Conservation (phyloP, 2,888 invertebrate genomes). For the Maniola hyperantus region DNA sequence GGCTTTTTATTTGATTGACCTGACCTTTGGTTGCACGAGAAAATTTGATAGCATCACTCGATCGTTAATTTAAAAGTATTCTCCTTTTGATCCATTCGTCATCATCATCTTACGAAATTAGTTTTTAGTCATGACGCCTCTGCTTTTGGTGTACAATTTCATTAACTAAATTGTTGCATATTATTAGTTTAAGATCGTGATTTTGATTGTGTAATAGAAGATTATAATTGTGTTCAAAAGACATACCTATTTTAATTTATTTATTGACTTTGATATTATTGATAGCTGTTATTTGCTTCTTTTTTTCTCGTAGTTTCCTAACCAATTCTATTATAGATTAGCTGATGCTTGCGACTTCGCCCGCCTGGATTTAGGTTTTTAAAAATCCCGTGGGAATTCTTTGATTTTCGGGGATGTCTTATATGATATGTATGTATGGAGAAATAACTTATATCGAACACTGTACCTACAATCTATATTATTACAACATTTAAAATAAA, state of each 20-base stretch:
- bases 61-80: constrained; percentile 36
- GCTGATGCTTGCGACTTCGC: no score
- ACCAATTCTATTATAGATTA: no score
- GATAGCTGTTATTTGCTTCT: background rate
- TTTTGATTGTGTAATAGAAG: background rate
- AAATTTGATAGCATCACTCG: constrained; percentile 36
- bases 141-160: background rate
- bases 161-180: background rate
- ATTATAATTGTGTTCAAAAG: background rate
- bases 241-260: no score
- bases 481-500: background rate
- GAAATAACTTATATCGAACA: no score
- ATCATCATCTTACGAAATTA: constrained; percentile 25
- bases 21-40: constrained; percentile 50
- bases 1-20: constrained; percentile 57
- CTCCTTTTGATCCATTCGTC: constrained; percentile 32
- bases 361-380: no score
- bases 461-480: no score
- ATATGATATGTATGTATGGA: no score
- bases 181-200: constrained; percentile 3
- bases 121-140: constrained; percentile 15
- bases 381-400: no score
- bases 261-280: no score
- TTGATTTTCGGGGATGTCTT: no score
- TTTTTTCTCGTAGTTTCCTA: background rate